Evolutionary conservation across 2,797 vertebrate genomes (phyloP), one percentile per base, ranked within the genome.

Genomic region (Gymnocypris eckloni): DNA sequence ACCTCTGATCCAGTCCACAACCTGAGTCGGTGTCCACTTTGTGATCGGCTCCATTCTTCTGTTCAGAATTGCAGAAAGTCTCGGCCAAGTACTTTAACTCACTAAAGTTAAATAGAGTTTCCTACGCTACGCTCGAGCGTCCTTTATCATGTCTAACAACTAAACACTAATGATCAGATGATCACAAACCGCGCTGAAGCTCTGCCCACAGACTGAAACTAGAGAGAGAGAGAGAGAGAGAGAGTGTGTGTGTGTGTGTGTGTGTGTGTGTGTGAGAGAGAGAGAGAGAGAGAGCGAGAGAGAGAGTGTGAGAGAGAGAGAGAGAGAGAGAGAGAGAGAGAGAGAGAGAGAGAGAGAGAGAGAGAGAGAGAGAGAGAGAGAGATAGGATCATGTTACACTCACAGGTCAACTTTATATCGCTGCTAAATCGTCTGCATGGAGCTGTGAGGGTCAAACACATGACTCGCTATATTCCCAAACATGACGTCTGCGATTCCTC

Each of bases 1-100:
- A 95, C 95, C 95, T 93, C 89, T 92, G 91, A 95, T 94, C 95
- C 95, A 95, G 48, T 93, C 91, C 72, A 85, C 88, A 86, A 95
- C 94, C 89, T 95, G 94, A 56, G 90, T 91, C 69, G 94, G 86
- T 10, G 56, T 94, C 95, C 94, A 95, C 81, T 89, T 82, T 3
- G 91, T 93, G 76, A 95, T 92, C 2, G 94, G 81, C 81, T 95
- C 94, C 95, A 95, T 95, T 33, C 43, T 87, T 86, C n/a, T 54
- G 8, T 45, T 82, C 54, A n/a, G 1, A 25, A 15, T 56, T 75
- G n/a, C 64, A 59, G 15, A 75, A 52, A 84, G 28, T 52, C 73
- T 81, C 37, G 4, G 0, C 4, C 39, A 67, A 39, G 52, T 20
- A 70, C 39, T 76, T 18, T 33, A 39, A 33, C 15, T 50, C 67